Evolutionary conservation across 2,797 vertebrate genomes (phyloP), one percentile per base, ranked within the genome.

Genomic region (Cuculus canorus): DNA sequence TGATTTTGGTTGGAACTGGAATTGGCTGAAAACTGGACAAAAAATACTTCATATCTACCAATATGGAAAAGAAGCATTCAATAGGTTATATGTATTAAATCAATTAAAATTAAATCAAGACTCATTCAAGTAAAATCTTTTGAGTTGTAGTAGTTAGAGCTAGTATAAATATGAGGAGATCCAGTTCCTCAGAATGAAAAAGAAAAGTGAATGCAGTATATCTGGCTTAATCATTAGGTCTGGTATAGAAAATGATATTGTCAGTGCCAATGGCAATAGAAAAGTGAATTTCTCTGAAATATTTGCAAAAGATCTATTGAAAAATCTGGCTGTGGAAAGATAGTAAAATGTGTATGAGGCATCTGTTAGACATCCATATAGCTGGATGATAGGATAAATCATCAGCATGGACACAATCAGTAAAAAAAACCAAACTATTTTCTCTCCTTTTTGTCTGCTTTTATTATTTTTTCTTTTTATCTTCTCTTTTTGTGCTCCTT

Each of bases 231-330:
- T 53, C 65, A 48, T 81, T 61, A 52, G 64, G 50, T 75, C 35
- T 77, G 41, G 64, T 80, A 71, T 80, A 70, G 88, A 93, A 95
- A 96, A 92, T 69, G 10, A 84, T 86, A 47, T 39, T 86, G 33
- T 84, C 72, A 56, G 70, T 95, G 89, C 66, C 96, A 96, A 93
- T 4, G 5, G 65, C 68, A 66, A 85, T 39, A 95, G 73, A 92
- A 78, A 86, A 90, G 33, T 70, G 7, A 83, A 23, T 81, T 85
- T 87, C 59, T 91, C 61, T 92, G 71, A 86, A 96, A 92, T 39
- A 66, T 81, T 86, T 86, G 66, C 95, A 93, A 96, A 93, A 85
- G 68, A 86, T 88, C 65, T 84, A 73, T 82, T 88, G 54, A 94
- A 96, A 88, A 93, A 37, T 56, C 68, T 95, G 71, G 52, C 84